phyloP scores from a whole-genome alignment of 1,140 invertebrate species.

The Pachyrhynchus sulphureomaculatus region DNA sequence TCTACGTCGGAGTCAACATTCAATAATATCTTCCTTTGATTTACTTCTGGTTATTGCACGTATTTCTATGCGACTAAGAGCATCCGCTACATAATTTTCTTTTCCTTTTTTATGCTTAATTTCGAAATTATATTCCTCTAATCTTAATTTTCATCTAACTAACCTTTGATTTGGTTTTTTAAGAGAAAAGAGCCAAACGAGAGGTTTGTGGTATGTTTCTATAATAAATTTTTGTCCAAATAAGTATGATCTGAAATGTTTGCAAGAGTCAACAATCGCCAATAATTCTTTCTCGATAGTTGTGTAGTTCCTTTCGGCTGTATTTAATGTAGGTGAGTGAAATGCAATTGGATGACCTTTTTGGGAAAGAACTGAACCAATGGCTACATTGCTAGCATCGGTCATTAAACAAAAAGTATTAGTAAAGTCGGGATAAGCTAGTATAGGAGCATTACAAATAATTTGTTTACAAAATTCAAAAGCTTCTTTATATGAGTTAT shows the following conservation, averaged over 20 bases:
- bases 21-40: background rate
- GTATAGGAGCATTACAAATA: slow-evolving; percentile 29
- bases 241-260: slow-evolving; percentile 14
- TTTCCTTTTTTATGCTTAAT: slow-evolving; percentile 8
- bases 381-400: slow-evolving; percentile 44
- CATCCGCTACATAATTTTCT: slow-evolving; percentile 6
- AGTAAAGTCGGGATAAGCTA: slow-evolving; percentile 14
- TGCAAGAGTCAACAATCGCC: slow-evolving; percentile 11
- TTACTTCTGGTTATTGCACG: background rate
- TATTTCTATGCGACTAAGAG: slow-evolving; percentile 1
- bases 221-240: slow-evolving; percentile 17
- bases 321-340: slow-evolving; percentile 15
- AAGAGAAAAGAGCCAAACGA: slow-evolving; percentile 16
- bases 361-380: slow-evolving; percentile 25
- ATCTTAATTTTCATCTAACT: slow-evolving; percentile 4
- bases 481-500: slow-evolving; percentile 15
- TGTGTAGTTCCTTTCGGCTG: slow-evolving; percentile 23
- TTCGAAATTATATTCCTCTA: slow-evolving; percentile 17
- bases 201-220: slow-evolving; percentile 22
- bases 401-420: slow-evolving; percentile 44
- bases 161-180: slow-evolving; percentile 21
- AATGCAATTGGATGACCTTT: slow-evolving; percentile 4
- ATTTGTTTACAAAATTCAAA: slow-evolving; percentile 10
- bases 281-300: slow-evolving; percentile 21
- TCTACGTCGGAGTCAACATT: background rate